phyloP scores from a whole-genome alignment of 37 sponge, comb jelly and placozoan genomes.

The Geodia barretti region DNA sequence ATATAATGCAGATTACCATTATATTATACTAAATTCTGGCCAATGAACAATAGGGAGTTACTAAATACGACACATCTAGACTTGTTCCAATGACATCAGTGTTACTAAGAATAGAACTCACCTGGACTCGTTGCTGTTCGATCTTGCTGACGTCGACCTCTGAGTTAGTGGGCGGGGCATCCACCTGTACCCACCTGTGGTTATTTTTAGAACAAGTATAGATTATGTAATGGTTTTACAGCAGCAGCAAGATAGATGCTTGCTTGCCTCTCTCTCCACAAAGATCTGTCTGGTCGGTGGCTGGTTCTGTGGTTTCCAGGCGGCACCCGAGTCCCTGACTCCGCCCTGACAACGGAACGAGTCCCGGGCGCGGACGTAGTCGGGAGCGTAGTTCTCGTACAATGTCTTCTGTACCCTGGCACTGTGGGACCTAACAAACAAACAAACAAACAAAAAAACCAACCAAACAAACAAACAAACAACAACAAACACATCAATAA shows the following conservation, averaged over 20 bases:
- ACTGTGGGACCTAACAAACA: constrained; percentile 15
- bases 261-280: constrained; percentile 3
- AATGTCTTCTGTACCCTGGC: neutral
- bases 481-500: neutral
- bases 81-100: constrained; percentile 6
- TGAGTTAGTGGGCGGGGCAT: constrained; percentile 22
- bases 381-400: constrained; percentile 4
- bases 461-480: neutral
- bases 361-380: constrained; percentile 14
- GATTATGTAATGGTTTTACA: neutral
- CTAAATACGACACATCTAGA: constrained; percentile 9
- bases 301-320: neutral
- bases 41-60: no score
- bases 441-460: neutral
- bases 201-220: neutral
- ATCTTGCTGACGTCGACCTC: constrained; percentile 10
- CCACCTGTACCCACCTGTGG: constrained; percentile 23
- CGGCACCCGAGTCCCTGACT: neutral
- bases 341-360: no score
- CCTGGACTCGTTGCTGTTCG: constrained; percentile 53
- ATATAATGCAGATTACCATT: no score
- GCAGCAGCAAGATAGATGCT: neutral
- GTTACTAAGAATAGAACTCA: constrained; percentile 29
- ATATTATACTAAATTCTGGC: no score
- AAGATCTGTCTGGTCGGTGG: neutral